A percentile compares a stretch with the other conserved stretches of the same genome.
Evolutionary conservation across 2,797 vertebrate species (phyloP).

Genomic region (Tangara arthus): DNA sequence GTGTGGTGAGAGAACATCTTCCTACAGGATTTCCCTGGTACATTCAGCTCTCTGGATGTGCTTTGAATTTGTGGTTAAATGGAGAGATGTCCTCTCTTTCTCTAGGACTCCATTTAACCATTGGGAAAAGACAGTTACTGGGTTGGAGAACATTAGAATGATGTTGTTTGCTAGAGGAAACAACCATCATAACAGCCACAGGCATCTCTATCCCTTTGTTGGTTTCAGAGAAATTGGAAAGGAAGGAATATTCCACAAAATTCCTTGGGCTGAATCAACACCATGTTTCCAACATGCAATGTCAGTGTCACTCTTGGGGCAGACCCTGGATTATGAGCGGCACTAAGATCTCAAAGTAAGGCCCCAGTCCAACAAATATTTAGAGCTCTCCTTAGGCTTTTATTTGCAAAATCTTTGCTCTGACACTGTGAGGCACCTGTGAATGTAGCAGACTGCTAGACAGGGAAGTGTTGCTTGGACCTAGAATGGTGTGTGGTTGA

Average conservation of each 20-base stretch:
- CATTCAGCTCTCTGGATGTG: neutral
- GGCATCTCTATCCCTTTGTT: neutral
- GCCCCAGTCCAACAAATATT: neutral
- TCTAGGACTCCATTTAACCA: neutral
- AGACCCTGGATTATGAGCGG: neutral
- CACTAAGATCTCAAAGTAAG: neutral
- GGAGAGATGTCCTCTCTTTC: neutral
- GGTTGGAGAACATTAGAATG: neutral
- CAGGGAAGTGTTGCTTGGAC: neutral
- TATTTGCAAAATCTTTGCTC: neutral
- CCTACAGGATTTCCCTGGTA: neutral
- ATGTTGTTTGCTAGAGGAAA: neutral
- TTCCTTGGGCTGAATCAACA: neutral
- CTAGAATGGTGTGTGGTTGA: neutral
- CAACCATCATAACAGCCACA: neutral
- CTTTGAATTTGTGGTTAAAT: neutral
- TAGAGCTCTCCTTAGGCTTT: neutral
- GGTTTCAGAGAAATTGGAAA: neutral
- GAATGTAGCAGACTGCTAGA: neutral
- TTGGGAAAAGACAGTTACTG: neutral
- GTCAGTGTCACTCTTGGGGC: neutral
- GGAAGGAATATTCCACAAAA: neutral
- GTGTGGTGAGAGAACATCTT: neutral
- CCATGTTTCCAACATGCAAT: rapidly evolving
- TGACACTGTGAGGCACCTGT: neutral